phyloP scores from a whole-genome alignment of 1,140 invertebrate species.

The Antheraea pernyi region DNA sequence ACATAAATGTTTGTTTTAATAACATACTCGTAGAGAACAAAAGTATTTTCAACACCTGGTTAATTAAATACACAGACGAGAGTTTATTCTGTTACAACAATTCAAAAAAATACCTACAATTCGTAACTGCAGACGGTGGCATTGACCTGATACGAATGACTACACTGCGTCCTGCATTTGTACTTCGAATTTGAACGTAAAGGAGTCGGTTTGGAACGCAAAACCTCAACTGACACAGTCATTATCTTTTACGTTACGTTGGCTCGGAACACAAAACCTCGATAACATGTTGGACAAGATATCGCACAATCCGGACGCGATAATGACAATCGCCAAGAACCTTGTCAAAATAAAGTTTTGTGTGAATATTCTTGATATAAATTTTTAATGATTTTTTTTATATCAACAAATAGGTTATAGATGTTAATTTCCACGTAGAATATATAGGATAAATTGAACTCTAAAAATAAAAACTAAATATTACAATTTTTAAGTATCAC shows the following conservation, averaged over 20 bases:
- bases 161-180: background rate
- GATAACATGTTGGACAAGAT: constrained; percentile 24
- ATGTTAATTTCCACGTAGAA: no score
- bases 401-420: no score
- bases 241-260: background rate
- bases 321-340: background rate
- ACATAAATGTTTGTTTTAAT: no score
- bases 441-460: no score
- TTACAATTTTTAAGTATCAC: no score
- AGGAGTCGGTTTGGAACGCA: constrained; percentile 33
- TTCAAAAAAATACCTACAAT: background rate
- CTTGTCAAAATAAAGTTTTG: background rate
- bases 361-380: no score
- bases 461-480: no score
- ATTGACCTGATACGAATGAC: constrained; percentile 8
- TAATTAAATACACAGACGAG: background rate
- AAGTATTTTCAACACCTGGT: no score
- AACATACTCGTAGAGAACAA: no score
- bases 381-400: no score
- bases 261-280: constrained; percentile 57
- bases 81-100: background rate
- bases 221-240: constrained; percentile 29
- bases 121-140: background rate
- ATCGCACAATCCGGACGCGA: constrained; percentile 12
- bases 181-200: background rate